These are phyloP conservation scores for Agonopterix alstromeriana DNA, from an alignment of 2,888 invertebrate genomes.

Conservation along the genomic window DNA sequence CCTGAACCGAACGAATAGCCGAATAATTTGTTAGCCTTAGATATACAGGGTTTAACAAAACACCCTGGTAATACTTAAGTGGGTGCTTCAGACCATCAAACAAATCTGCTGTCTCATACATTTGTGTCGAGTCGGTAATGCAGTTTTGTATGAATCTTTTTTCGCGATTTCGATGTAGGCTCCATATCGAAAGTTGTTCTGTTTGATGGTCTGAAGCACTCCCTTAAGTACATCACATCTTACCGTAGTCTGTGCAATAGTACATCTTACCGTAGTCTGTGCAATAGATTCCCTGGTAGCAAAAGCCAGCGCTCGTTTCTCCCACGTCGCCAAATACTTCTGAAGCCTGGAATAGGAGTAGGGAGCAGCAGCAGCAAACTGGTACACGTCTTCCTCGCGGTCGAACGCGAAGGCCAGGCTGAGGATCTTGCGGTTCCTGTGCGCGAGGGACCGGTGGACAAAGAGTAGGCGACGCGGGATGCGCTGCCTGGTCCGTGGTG, in stretches of 20 bases:
- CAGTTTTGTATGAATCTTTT: too few species aligned
- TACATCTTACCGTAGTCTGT: slow-evolving; percentile 73
- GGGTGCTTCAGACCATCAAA: too few species aligned
- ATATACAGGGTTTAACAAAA: too few species aligned
- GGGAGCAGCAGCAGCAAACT: slow-evolving; percentile 95
- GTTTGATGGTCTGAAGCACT: too few species aligned
- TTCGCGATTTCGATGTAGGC: too few species aligned
- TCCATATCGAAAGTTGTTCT: too few species aligned
- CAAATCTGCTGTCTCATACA: too few species aligned
- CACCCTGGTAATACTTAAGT: too few species aligned
- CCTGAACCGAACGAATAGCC: too few species aligned
- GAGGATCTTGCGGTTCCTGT: slow-evolving; percentile 93
- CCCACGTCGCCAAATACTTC: slow-evolving; percentile 84
- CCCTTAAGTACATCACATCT: too few species aligned
- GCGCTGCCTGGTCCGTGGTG: slow-evolving; percentile 80
- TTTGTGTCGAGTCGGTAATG: too few species aligned
- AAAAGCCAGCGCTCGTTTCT: slow-evolving; percentile 79
- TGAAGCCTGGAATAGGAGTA: slow-evolving; percentile 96
- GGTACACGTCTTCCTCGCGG: slow-evolving; percentile 95
- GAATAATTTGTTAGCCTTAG: too few species aligned
- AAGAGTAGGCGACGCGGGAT: slow-evolving; percentile 90
- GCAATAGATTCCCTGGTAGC: slow-evolving; percentile 85
- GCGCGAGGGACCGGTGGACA: slow-evolving; percentile 92
- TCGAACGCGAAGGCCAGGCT: slow-evolving; percentile 97
- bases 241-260: neutral